Base-by-base conservation (phyloP, 2,888 invertebrate species). In the Lordiphosa andalusiaca region DNA sequence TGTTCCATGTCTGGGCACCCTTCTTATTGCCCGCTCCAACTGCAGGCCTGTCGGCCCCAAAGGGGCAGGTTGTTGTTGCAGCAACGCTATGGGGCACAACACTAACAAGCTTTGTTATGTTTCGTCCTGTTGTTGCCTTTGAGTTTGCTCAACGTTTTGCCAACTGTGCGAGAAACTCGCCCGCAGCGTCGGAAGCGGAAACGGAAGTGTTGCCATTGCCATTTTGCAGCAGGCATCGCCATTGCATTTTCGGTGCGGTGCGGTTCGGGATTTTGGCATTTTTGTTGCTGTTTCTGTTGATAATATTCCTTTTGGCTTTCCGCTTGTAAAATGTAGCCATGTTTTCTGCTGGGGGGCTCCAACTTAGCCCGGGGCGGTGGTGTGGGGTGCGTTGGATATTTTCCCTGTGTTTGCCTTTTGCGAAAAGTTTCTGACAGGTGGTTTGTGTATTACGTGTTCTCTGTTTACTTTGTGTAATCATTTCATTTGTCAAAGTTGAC, bases 151-250 rank as follows among this genome's bases (percentile, higher is more conserved):
- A 80, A 82, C 83, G 62, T 84, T 84, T 71, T 69, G 74, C 67
- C 71, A 71, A 71, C 74, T 81, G 82, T 65, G 64, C 67, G 64
- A 70, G 60, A 67, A 64, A 63, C 66, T 65, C 84, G 84, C 84
- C 84, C 65, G 67, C 73, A 69, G 65, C 67, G 69, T 67, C 83
- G 84, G 80, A 74, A 85, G 63, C 84, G 86, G 80, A 74, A 85
- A 65, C 84, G 86, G 86, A 84, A 82, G 80, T 82, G 72, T 83
- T 86, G 74, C 84, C 85, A 78, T 74, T 85, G 75, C 83, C 80
- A 78, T 83, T 74, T 73, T 82, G 71, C 64, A 55, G 71, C 64
- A 57, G 75, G 65, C 83, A 69, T 77, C 55, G 63, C 56, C 63
- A 46, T 47, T 63, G 69, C 67, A 73, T 73, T 73, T 83, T 77